phyloP scores from a whole-genome alignment of 2,888 invertebrate species.

The Lepas anatifera region DNA sequence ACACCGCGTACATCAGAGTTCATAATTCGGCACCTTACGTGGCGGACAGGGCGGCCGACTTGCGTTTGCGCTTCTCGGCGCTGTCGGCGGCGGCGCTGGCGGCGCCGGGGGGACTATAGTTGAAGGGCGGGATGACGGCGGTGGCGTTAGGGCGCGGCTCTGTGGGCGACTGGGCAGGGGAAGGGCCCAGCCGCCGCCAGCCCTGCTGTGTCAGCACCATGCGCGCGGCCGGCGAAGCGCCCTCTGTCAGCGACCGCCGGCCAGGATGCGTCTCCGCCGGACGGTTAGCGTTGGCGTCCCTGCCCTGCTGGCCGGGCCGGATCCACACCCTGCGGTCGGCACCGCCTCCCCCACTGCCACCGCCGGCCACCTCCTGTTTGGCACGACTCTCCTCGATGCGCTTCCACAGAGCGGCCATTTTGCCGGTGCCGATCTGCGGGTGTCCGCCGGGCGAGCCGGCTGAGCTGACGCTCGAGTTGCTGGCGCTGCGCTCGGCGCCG shows the following conservation, averaged over 20 bases:
- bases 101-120: constrained; percentile 35
- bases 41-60: neutral
- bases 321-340: constrained; percentile 29
- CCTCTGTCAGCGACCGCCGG: neutral
- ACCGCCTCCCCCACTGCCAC: too few species aligned
- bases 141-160: constrained; percentile 23
- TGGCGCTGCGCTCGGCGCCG: neutral
- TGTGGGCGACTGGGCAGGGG: neutral
- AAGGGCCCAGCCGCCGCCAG: constrained; percentile 29
- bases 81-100: neutral
- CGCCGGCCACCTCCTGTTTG: constrained; percentile 23
- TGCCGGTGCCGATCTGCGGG: neutral
- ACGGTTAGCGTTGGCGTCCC: constrained; percentile 24
- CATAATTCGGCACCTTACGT: too few species aligned
- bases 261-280: constrained; percentile 40
- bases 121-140: constrained; percentile 40
- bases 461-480: constrained; percentile 20
- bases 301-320: neutral
- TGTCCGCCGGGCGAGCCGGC: neutral
- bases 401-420: constrained; percentile 19
- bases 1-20: too few species aligned
- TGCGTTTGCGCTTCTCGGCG: neutral
- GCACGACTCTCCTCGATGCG: neutral
- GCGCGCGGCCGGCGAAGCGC: neutral
- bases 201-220: constrained; percentile 34